Conservation (phyloP, 2,888 invertebrate species). For the Sinodicranocentrus sp. region DNA sequence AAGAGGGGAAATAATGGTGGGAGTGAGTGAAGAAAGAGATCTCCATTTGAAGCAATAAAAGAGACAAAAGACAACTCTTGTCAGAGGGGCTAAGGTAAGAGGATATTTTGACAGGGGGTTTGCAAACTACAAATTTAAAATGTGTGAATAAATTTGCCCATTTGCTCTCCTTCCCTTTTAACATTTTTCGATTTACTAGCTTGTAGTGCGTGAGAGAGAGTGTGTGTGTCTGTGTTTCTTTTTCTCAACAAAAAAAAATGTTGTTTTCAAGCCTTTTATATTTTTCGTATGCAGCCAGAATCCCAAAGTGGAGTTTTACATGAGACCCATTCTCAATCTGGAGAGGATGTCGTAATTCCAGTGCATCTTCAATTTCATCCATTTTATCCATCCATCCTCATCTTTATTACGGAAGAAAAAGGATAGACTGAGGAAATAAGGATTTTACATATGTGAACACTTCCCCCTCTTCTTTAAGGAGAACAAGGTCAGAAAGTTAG, state of each 20-base stretch:
- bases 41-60: conserved; percentile 76
- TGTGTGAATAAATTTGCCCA: conserved; percentile 76
- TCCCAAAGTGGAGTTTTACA: conserved; percentile 73
- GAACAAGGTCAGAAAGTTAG: background rate
- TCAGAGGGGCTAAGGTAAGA: conserved; percentile 21
- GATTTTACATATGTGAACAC: background rate
- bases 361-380: background rate
- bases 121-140: conserved; percentile 76
- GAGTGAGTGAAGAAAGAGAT: conserved; percentile 70
- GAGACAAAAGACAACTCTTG: conserved; percentile 58
- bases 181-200: too few species aligned
- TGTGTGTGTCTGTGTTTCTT: too few species aligned
- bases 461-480: background rate
- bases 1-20: conserved; percentile 30
- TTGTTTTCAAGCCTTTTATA: conserved; percentile 16
- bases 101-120: conserved; percentile 73
- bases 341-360: background rate
- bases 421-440: background rate
- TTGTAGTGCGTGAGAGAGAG: too few species aligned
- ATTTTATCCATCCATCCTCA: conserved; percentile 14
- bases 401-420: conserved; percentile 13
- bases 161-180: conserved; percentile 71
- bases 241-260: conserved; percentile 36
- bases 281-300: conserved; percentile 70
- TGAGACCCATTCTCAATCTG: conserved; percentile 66